phyloP scores from a whole-genome alignment of 2,797 vertebrate genomes.

The Taenioides sp. region DNA sequence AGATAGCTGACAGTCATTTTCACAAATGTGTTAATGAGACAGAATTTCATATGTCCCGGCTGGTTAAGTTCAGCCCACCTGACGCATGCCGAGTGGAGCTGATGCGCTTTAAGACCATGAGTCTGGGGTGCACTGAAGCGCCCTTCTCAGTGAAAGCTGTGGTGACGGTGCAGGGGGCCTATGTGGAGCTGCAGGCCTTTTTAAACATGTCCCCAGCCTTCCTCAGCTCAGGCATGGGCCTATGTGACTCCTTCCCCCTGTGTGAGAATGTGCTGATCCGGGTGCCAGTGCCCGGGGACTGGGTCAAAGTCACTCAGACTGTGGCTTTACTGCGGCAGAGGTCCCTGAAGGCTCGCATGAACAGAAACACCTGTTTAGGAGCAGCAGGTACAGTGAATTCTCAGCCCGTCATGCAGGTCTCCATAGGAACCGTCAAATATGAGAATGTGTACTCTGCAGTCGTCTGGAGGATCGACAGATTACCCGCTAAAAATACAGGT shows the following conservation, averaged over 20 bases:
- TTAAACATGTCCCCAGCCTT: slow-evolving; percentile 83
- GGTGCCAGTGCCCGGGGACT: slow-evolving; percentile 90
- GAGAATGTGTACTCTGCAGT: slow-evolving; percentile 93
- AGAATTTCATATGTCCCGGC: slow-evolving; percentile 82
- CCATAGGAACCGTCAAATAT: slow-evolving; percentile 91
- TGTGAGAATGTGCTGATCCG: slow-evolving; percentile 89
- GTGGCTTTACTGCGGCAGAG: slow-evolving; percentile 90
- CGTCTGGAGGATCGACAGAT: slow-evolving; percentile 95
- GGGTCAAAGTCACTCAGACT: slow-evolving; percentile 87
- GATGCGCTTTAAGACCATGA: slow-evolving; percentile 86
- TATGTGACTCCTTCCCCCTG: slow-evolving; percentile 62
- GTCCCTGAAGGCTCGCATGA: slow-evolving; percentile 94
- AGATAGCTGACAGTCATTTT: slow-evolving; percentile 84
- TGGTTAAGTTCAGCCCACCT: slow-evolving; percentile 86
- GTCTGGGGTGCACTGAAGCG: slow-evolving; percentile 74
- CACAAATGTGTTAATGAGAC: slow-evolving; percentile 85
- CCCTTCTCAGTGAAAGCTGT: slow-evolving; percentile 89
- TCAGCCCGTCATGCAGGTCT: slow-evolving; percentile 91
- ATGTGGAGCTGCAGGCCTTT: slow-evolving; percentile 92
- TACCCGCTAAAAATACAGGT: slow-evolving; percentile 96
- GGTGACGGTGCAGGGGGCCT: slow-evolving; percentile 92
- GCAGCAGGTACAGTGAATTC: slow-evolving; percentile 82
- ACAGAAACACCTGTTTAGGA: slow-evolving; percentile 90
- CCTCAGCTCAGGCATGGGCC: slow-evolving; percentile 39
- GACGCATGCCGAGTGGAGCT: slow-evolving; percentile 92